A percentile compares a stretch with the other conserved stretches of the same genome.
These are phyloP conservation scores for Ptyas mucosa DNA, from an alignment of 2,113 vertebrate species.

Conservation along the genomic window DNA sequence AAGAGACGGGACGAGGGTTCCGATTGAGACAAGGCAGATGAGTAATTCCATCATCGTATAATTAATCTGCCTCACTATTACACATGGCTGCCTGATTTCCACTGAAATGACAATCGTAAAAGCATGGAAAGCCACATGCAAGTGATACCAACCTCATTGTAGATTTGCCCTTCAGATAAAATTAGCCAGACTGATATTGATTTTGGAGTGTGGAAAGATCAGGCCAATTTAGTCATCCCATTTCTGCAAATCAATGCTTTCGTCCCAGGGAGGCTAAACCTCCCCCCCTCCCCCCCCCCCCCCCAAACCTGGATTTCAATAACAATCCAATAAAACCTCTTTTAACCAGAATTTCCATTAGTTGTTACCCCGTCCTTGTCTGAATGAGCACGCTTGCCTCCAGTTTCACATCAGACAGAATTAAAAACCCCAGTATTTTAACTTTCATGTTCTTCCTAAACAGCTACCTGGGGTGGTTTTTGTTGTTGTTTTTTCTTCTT, in stretches of 20 bases:
- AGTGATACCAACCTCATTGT: neutral
- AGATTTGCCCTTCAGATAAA: neutral
- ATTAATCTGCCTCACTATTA: neutral
- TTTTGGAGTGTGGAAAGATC: neutral
- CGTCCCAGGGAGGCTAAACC: neutral
- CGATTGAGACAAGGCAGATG: neutral
- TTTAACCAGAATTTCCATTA: neutral
- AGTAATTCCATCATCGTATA: neutral
- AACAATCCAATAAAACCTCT: neutral
- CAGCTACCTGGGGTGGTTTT: neutral
- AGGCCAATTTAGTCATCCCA: neutral
- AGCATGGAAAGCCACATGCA: neutral
- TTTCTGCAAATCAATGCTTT: conserved; percentile 7
- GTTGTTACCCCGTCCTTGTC: neutral
- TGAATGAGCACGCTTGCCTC: neutral
- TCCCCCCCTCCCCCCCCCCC: no score
- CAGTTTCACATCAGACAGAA: neutral
- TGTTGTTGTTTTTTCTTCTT: neutral
- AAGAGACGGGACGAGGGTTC: neutral
- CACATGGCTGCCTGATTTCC: no score
- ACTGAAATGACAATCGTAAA: neutral
- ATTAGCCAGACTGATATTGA: neutral
- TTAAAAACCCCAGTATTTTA: neutral
- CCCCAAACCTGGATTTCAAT: neutral
- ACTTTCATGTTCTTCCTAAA: neutral